Percentiles rank a stretch among this genome's conserved stretches.
These are phyloP conservation scores for Chionoecetes opilio DNA, from an alignment of 1,140 invertebrate species.

Conservation along the genomic window DNA sequence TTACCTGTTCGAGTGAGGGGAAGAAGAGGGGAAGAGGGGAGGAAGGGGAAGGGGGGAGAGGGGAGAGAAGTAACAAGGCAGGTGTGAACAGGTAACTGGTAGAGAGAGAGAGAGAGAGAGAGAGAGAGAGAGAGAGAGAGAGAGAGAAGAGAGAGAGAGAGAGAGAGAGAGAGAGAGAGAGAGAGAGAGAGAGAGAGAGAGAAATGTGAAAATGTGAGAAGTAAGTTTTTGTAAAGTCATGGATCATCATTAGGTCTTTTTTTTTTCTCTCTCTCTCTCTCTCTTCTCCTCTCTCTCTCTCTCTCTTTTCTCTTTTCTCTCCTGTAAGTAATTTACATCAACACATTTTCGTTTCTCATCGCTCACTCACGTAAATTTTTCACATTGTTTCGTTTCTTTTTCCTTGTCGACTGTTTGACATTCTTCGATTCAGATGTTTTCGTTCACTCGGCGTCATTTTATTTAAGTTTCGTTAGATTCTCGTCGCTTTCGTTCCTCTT, in stretches of 20 bases:
- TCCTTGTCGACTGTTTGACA: no score
- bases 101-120: neutral
- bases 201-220: neutral
- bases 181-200: neutral
- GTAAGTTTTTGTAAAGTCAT: neutral
- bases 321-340: neutral
- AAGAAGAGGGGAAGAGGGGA: neutral
- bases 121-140: neutral
- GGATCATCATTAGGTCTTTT: neutral
- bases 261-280: conserved; percentile 23
- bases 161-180: neutral
- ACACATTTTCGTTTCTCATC: neutral
- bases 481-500: neutral
- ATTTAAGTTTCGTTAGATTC: no score
- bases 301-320: neutral
- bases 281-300: neutral
- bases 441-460: no score
- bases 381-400: neutral
- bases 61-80: neutral
- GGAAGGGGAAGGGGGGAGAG: neutral
- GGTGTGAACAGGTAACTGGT: neutral
- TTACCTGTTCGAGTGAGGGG: neutral
- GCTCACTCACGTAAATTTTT: neutral
- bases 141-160: neutral
- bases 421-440: no score